These are phyloP conservation scores for Zoanthus sansibaricus DNA, from an alignment of 92 coral and sea anemone species.

Conservation along the genomic window DNA sequence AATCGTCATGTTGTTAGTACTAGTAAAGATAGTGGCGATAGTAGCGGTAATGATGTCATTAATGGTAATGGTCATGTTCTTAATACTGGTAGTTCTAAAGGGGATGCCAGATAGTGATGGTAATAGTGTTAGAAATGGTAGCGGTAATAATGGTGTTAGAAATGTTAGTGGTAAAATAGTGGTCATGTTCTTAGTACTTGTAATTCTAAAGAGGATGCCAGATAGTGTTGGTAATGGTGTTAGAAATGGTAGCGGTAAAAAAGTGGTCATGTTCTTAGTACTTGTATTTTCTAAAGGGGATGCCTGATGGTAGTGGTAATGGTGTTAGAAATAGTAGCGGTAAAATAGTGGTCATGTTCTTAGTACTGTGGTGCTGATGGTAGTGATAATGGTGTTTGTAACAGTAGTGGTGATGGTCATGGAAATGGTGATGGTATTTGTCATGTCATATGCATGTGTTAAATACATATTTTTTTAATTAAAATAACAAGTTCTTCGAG, in stretches of 20 bases:
- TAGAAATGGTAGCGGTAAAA: background rate
- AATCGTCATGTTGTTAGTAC: background rate
- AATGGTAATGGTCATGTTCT: background rate
- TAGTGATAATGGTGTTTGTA: background rate
- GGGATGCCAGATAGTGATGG: too few species aligned
- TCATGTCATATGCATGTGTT: too few species aligned
- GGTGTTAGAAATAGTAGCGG: background rate
- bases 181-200: background rate
- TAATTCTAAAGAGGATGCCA: background rate
- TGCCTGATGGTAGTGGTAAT: background rate
- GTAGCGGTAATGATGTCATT: background rate
- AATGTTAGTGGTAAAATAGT: too few species aligned
- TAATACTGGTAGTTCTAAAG: too few species aligned
- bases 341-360: background rate
- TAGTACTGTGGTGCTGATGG: background rate
- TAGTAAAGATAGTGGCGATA: background rate
- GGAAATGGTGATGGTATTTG: too few species aligned
- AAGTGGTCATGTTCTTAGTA: background rate
- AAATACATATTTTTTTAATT: too few species aligned
- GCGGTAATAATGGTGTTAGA: too few species aligned
- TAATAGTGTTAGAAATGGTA: background rate
- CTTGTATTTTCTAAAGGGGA: too few species aligned
- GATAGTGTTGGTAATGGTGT: background rate
- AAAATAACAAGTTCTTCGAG: slow-evolving; percentile 67
- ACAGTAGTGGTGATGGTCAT: too few species aligned